phyloP scores from a whole-genome alignment of 2,113 vertebrate species.

The Larimichthys polyactis region DNA sequence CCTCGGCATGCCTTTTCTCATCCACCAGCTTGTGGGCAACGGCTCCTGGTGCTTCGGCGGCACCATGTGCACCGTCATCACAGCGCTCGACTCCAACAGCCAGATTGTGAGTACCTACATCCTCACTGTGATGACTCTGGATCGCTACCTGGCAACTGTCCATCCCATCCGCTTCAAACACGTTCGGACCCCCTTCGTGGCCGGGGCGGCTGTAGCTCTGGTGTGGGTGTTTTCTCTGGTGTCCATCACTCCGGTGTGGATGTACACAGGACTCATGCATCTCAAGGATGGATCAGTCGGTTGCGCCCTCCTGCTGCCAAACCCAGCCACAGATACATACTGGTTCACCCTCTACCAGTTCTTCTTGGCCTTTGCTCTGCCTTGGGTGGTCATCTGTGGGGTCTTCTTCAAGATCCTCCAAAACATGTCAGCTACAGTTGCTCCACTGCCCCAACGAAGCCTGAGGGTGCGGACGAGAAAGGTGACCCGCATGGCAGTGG shows the following conservation, averaged over 20 bases:
- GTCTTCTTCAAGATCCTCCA: conserved; percentile 88
- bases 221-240: conserved; percentile 87
- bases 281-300: conserved; percentile 81
- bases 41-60: conserved; percentile 87
- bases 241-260: conserved; percentile 86
- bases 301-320: conserved; percentile 86
- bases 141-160: conserved; percentile 87
- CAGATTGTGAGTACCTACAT: conserved; percentile 89
- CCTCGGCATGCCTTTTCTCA: conserved; percentile 89
- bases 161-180: conserved; percentile 85
- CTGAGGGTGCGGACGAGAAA: conserved; percentile 80
- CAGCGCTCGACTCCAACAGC: conserved; percentile 86
- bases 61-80: conserved; percentile 86
- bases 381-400: conserved; percentile 83
- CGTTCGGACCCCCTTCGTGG: conserved; percentile 78
- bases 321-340: conserved; percentile 84
- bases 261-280: conserved; percentile 87
- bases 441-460: conserved; percentile 83
- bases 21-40: conserved; percentile 87
- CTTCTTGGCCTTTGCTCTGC: conserved; percentile 81
- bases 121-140: conserved; percentile 86
- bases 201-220: conserved; percentile 78
- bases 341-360: conserved; percentile 87
- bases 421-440: conserved; percentile 86
- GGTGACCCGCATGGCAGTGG: conserved; percentile 88